Percentiles rank a stretch among this genome's conserved stretches.
phyloP scores from a whole-genome alignment of 2,888 invertebrate genomes.

The Mayetiola destructor region DNA sequence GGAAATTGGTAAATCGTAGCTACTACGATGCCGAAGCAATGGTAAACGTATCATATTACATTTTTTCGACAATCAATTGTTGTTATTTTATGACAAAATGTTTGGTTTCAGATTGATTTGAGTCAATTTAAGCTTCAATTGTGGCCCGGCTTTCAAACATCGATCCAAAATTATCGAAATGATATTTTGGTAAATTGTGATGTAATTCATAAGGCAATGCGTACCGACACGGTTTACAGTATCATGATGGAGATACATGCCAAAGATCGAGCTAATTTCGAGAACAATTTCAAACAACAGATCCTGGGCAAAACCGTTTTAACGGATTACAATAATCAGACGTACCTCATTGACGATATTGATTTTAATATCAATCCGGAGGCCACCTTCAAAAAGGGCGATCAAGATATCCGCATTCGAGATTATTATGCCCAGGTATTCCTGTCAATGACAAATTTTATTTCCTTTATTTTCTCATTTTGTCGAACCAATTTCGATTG shows the following conservation, averaged over 20 bases:
- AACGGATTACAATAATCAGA: slow-evolving; percentile 59
- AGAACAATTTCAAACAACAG: slow-evolving; percentile 38
- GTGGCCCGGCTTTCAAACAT: slow-evolving; percentile 76
- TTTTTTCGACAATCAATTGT: background rate
- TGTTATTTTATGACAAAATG: no score
- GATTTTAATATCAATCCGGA: slow-evolving; percentile 45
- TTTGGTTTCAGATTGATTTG: slow-evolving; percentile 9
- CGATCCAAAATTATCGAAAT: slow-evolving; percentile 68
- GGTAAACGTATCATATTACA: slow-evolving; percentile 34
- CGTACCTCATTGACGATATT: slow-evolving; percentile 53
- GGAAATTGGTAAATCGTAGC: slow-evolving; percentile 57
- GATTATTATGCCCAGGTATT: slow-evolving; percentile 49
- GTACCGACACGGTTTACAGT: slow-evolving; percentile 57
- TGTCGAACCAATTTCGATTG: background rate
- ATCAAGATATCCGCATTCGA: slow-evolving; percentile 41
- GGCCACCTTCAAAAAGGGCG: slow-evolving; percentile 45
- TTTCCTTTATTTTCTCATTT: slow-evolving; percentile 2
- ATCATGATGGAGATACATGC: slow-evolving; percentile 41
- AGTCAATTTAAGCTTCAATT: slow-evolving; percentile 44
- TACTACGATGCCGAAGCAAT: slow-evolving; percentile 54
- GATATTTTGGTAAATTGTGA: slow-evolving; percentile 66
- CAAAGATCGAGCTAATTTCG: slow-evolving; percentile 36
- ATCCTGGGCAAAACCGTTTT: slow-evolving; percentile 47
- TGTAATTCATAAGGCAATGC: slow-evolving; percentile 68
- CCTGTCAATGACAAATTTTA: slow-evolving; percentile 9